Percentiles rank a stretch among this genome's conserved stretches.
phyloP scores from a whole-genome alignment of 1,140 invertebrate genomes.

The Glossosoma conforme region DNA sequence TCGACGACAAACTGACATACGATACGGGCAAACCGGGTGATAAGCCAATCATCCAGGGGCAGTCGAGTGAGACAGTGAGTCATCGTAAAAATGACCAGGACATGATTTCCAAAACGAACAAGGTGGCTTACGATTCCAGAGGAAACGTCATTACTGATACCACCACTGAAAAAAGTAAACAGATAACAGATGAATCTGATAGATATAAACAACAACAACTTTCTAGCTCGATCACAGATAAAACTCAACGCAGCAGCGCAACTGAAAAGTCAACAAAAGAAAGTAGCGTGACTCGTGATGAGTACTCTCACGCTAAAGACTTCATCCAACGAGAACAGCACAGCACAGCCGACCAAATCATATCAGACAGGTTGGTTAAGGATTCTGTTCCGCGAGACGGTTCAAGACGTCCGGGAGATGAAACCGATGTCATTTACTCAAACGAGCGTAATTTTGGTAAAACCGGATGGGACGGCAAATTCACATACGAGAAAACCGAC shows the following conservation, averaged over 20 bases:
- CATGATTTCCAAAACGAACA: conserved; percentile 21
- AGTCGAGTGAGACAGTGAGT: conserved; percentile 23
- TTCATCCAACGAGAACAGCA: conserved; percentile 17
- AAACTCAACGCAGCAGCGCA: conserved; percentile 1
- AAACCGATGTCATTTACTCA: too few relatives aligned
- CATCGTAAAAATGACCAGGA: conserved; percentile 26
- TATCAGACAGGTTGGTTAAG: too few relatives aligned
- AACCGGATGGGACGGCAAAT: too few relatives aligned
- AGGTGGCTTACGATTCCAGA: conserved; percentile 22
- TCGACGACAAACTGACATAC: conserved; percentile 50
- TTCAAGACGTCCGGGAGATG: too few relatives aligned
- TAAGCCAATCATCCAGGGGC: conserved; percentile 20
- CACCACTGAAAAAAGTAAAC: neutral
- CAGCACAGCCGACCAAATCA: too few relatives aligned
- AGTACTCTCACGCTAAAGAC: conserved; percentile 12
- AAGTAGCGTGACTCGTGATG: neutral
- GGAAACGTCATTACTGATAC: conserved; percentile 22
- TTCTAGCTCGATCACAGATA: neutral
- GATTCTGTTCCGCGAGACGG: too few relatives aligned
- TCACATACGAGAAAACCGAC: too few relatives aligned
- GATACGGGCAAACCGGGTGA: conserved; percentile 51
- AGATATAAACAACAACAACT: neutral
- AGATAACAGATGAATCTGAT: conserved; percentile 6
- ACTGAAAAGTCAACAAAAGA: conserved; percentile 9
- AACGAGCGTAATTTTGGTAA: too few relatives aligned